These are phyloP conservation scores for Sialia sialis DNA, from an alignment of 2,113 vertebrate genomes.

Conservation along the genomic window DNA sequence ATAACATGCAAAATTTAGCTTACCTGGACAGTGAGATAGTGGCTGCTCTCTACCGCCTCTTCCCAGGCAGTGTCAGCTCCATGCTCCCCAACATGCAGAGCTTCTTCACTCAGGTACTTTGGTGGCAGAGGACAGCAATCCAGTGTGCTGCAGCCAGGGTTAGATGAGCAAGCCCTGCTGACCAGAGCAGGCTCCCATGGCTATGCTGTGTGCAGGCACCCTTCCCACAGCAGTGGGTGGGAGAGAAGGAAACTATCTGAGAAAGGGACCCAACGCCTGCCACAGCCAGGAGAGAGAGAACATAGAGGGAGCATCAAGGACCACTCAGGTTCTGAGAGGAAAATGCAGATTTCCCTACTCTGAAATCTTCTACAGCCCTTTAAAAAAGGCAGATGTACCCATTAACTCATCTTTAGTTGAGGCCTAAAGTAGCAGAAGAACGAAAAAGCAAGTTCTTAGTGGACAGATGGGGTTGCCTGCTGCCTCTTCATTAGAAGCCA, in stretches of 20 bases:
- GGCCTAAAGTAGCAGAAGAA: not conserved
- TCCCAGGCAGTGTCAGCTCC: not conserved
- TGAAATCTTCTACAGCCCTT: not conserved
- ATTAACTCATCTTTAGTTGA: not conserved
- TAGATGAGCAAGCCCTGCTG: not conserved
- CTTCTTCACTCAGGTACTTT: not conserved
- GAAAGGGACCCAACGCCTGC: fast-evolving
- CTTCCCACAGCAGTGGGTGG: not conserved
- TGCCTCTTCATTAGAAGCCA: not conserved
- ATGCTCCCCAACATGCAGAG: not conserved
- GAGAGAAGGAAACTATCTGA: not conserved
- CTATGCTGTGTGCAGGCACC: not conserved
- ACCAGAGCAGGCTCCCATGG: not conserved
- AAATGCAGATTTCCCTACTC: not conserved
- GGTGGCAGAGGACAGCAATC: not conserved
- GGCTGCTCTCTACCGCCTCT: not conserved
- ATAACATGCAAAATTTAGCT: not conserved
- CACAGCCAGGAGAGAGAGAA: not conserved
- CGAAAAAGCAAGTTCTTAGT: not conserved
- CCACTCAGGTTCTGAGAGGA: too few species aligned
- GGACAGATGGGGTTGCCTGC: not conserved
- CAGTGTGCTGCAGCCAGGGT: not conserved
- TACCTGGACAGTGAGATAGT: not conserved
- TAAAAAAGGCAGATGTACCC: not conserved
- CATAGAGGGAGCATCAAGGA: not conserved